Evolutionary conservation across 2,113 vertebrate species (phyloP).

Genomic region (Eptesicus fuscus): DNA sequence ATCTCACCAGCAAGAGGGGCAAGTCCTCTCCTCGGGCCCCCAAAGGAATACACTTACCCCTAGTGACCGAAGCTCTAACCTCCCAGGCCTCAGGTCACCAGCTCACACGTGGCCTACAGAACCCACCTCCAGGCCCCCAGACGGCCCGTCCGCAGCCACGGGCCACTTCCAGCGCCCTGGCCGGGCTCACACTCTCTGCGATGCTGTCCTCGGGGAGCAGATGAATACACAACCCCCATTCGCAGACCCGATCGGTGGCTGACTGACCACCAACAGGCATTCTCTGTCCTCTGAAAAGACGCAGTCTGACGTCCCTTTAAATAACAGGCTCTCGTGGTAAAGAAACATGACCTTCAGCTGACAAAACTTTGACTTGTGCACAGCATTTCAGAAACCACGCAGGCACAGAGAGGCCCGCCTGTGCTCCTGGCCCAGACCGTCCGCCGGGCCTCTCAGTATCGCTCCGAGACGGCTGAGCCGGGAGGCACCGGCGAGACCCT

Average conservation of each 20-base stretch:
- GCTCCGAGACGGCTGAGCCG: neutral
- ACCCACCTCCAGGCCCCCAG: neutral
- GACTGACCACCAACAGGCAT: neutral
- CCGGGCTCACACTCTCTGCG: neutral
- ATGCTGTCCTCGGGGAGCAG: neutral
- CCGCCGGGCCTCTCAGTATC: neutral
- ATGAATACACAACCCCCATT: neutral
- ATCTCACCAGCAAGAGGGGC: neutral
- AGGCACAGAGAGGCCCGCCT: neutral
- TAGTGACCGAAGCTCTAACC: neutral
- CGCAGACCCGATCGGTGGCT: neutral
- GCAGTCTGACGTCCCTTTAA: neutral
- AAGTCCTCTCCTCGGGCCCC: too few species aligned
- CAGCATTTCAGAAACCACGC: neutral
- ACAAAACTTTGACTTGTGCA: neutral
- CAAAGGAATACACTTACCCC: neutral
- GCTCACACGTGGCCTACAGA: neutral
- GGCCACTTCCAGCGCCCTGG: neutral
- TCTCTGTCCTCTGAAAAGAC: neutral
- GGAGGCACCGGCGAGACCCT: neutral
- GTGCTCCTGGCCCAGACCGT: neutral
- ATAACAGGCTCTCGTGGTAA: neutral
- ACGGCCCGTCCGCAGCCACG: neutral
- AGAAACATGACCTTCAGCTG: neutral
- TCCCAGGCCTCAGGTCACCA: neutral